Conservation (phyloP, 2,113 vertebrate species). For the Lamprotornis superbus region DNA sequence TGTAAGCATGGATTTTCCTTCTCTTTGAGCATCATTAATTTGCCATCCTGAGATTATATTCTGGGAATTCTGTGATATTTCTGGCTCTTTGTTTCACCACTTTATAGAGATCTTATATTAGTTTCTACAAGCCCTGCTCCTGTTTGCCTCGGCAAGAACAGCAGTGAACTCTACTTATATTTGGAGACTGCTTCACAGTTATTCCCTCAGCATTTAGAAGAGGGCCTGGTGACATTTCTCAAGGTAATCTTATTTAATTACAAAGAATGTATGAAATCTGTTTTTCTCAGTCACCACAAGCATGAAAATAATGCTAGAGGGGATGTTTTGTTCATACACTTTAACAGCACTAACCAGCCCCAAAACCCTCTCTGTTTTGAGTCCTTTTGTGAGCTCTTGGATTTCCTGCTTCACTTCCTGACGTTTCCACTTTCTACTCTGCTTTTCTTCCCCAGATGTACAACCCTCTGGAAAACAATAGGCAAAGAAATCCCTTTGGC, state of each 20-base stretch:
- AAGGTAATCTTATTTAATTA: neutral
- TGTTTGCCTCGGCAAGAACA: neutral
- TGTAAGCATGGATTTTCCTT: neutral
- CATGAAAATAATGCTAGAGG: neutral
- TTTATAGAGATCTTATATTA: neutral
- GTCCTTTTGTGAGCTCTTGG: neutral
- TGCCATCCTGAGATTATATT: neutral
- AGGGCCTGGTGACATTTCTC: neutral
- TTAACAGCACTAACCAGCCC: neutral
- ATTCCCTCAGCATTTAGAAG: neutral
- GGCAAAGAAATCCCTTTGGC: neutral
- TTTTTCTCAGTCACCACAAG: neutral
- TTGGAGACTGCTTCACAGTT: neutral
- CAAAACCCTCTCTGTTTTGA: neutral
- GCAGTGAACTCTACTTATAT: neutral
- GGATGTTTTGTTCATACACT: neutral
- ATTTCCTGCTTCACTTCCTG: slow-evolving; percentile 29
- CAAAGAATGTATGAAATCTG: neutral
- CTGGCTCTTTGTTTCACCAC: neutral
- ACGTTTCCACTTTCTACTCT: neutral
- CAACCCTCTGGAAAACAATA: neutral
- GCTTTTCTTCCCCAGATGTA: neutral
- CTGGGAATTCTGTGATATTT: neutral
- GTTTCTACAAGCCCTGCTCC: neutral
- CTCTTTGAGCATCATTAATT: neutral